Evolutionary conservation across 2,113 vertebrate species (phyloP), one percentile per base, ranked within the genome.

Genomic region (Tyrannus savana): DNA sequence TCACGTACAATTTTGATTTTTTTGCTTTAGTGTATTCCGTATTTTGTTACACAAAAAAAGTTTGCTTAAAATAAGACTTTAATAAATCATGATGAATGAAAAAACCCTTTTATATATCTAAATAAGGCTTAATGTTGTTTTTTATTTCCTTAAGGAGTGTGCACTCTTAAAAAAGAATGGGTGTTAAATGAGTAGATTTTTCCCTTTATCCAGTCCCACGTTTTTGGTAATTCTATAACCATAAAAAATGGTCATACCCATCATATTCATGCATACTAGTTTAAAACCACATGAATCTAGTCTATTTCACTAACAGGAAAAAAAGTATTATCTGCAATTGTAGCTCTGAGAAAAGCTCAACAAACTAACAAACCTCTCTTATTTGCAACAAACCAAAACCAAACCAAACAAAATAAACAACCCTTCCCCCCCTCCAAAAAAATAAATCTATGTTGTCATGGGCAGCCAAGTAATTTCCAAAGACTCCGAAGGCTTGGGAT

Each of bases 371-470:
- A 74, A 46, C 1, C 2, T 46, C 7, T 74, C 4, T 25, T 80
- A 33, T 47, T 62, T 69, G 28, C 11, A 71, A 27, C 5, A 3
- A 39, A 73, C n/a, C 19, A 37, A 37, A 25, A 11, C 7, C 9
- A 46, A 63, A 41, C 13, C 7, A 23, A 8, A 30, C 37, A 19
- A 39, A 52, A 37, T 5, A 13, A 42, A 37, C 6, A 39, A 67
- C 11, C 12, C 41, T 42, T 12, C 41, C 41, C 41, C 12, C 39
- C 39, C 39, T 12, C 39, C 39, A 39, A 39, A 42, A 42, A 8
- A 25, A 39, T 10, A 19, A 3, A 5, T 7, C 10, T 6, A 33
- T 0, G 2, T 47, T 42, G 10, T 30, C 14, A 15, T 46, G 24
- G 31, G 5, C 55, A 74, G 28, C 13, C 59, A 7, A 75, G 27